Percentiles rank a stretch among this genome's conserved stretches.
Evolutionary conservation across 2,113 vertebrate genomes (phyloP).

Genomic region (Scalopus aquaticus): DNA sequence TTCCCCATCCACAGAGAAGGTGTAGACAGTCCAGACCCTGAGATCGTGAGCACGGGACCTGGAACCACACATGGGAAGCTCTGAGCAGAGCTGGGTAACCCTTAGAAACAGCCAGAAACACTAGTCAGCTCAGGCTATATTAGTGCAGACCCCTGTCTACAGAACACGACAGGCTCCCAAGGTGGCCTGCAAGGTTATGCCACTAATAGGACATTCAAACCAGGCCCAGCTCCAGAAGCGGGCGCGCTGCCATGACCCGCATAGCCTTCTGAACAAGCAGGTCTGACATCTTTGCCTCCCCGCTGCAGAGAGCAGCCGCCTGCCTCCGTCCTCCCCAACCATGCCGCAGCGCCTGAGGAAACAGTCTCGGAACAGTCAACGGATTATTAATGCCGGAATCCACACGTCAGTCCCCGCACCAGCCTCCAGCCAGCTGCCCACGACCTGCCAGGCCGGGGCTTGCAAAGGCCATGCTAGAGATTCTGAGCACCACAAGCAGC

Average conservation of each 20-base stretch:
- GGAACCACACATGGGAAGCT: background rate
- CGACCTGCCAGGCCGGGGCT: background rate
- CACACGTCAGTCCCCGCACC: background rate
- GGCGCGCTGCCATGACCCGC: background rate
- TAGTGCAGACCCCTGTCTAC: background rate
- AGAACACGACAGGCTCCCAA: background rate
- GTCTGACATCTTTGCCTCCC: background rate
- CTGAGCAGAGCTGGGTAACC: background rate
- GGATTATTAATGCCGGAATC: background rate
- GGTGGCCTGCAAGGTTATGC: background rate
- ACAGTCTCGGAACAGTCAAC: background rate
- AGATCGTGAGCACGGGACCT: background rate
- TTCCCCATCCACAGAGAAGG: background rate
- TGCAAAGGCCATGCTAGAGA: background rate
- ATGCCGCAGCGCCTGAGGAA: background rate
- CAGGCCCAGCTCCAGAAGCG: background rate
- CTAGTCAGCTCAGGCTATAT: background rate
- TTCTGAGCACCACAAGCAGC: background rate
- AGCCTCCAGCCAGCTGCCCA: background rate
- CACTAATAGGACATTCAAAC: background rate
- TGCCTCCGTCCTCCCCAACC: fast-evolving
- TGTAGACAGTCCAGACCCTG: too few species aligned
- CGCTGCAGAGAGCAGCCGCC: too few species aligned
- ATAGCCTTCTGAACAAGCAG: background rate
- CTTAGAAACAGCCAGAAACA: background rate